Evolutionary conservation across 2,113 vertebrate species (phyloP), one percentile per base, ranked within the genome.

Genomic region (Gavia stellata): DNA sequence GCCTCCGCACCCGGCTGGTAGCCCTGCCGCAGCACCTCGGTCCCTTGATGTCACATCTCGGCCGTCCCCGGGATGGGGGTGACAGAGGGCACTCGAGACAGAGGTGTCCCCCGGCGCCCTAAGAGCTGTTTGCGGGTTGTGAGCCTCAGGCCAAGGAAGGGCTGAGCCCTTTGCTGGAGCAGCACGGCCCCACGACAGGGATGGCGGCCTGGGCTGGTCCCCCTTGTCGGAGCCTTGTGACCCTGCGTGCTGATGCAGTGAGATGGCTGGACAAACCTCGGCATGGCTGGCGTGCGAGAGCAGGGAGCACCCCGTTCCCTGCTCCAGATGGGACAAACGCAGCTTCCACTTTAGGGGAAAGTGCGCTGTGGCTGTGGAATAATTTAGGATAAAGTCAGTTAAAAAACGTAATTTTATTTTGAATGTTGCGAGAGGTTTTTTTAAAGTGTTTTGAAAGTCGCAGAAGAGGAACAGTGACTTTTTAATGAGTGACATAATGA

Each of bases 111-210:
- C 40, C 17, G 2, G 16, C 3, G 0, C 7, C 23, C 17, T 12
- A 0, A 6, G 31, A 7, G 52, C 14, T 18, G 25, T 0, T 2
- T 10, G 17, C 0, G 2, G 36, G 24, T 0, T 17, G 7, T 1
- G 49, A 8, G 62, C 24, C 20, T 21, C 15, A 6, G n/a, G 40
- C 8, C 14, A 0, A 21, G 36, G 49, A 8, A 36, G 20, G 14
- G n/a, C 49, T 4, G 66, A 40, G 44, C 26, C 14, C 31, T 56
- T 40, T 9, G 50, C 45, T n/a, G 50, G n/a, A 44, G 61, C 67
- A n/a, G 53, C 4, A 1, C 2, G 21, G 14, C 36, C 38, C 50
- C 25, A 0, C 0, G 3, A 2, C 7, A 3, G 36, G 3, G 58
- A 0, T 24, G 55, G 52, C 14, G 38, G 16, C 36, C 67, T 10